phyloP scores from a whole-genome alignment of 2,888 invertebrate species.

The Nasonia oneida region DNA sequence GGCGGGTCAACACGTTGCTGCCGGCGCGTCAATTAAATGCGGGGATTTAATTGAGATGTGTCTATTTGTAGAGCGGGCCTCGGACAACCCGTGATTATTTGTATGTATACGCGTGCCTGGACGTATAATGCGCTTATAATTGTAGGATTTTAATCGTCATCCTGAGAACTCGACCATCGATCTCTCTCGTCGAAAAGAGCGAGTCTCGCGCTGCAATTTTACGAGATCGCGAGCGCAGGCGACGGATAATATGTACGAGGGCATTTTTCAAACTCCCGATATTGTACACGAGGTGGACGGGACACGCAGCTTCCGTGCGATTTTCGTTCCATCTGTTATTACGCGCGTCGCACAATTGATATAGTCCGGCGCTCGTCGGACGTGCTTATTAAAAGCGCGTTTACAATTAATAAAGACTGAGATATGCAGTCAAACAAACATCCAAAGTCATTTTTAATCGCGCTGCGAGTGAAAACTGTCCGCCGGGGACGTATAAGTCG shows the following conservation, averaged over 20 bases:
- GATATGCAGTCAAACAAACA: background rate
- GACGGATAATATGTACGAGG: background rate
- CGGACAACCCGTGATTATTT: slow-evolving; percentile 66
- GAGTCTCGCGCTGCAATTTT: slow-evolving; percentile 37
- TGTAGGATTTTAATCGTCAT: slow-evolving; percentile 67
- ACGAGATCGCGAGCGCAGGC: background rate
- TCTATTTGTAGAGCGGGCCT: slow-evolving; percentile 66
- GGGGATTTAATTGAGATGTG: slow-evolving; percentile 76
- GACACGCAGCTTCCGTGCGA: background rate
- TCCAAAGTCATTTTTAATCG: background rate
- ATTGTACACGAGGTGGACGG: background rate
- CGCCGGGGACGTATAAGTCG: no score
- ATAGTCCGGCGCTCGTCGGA: background rate
- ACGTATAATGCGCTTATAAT: slow-evolving; percentile 70
- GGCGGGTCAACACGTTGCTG: slow-evolving; percentile 3
- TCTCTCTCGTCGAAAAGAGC: background rate
- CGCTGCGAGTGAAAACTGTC: background rate
- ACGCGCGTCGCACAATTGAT: background rate
- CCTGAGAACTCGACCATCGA: slow-evolving; percentile 28
- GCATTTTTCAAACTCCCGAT: slow-evolving; percentile 1
- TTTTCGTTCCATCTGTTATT: slow-evolving; percentile 11
- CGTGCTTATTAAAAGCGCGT: background rate
- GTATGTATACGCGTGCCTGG: slow-evolving; percentile 6
- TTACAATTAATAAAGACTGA: background rate
- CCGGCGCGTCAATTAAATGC: slow-evolving; percentile 72